Evolutionary conservation across 2,888 invertebrate genomes (phyloP).

Genomic region (Dryocosmus kuriphilus): DNA sequence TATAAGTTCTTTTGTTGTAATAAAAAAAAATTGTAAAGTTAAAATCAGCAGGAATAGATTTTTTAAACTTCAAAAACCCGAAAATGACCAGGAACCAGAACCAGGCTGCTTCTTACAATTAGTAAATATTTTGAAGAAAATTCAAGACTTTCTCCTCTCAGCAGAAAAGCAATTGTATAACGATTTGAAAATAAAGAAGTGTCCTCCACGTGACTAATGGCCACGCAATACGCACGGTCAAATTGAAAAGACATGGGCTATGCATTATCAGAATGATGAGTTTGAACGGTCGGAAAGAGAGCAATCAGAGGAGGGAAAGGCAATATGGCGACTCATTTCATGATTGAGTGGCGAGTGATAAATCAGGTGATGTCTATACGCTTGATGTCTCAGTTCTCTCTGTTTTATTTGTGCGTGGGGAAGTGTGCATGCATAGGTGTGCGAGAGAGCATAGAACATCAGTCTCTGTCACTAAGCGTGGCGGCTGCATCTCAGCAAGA

Average conservation of each 20-base stretch:
- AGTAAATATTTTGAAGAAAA: background rate
- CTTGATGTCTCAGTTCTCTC: constrained; percentile 51
- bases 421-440: constrained; percentile 28
- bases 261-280: background rate
- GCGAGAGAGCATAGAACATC: constrained; percentile 56
- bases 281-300: constrained; percentile 8
- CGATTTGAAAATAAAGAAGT: background rate
- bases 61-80: too few species aligned
- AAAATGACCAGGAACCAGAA: too few species aligned
- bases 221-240: background rate
- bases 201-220: background rate
- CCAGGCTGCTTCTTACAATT: too few species aligned
- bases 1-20: too few species aligned
- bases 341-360: constrained; percentile 58
- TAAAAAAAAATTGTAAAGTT: too few species aligned
- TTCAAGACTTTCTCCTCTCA: background rate
- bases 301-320: constrained; percentile 8
- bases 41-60: too few species aligned
- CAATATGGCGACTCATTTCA: constrained; percentile 54
- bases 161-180: background rate
- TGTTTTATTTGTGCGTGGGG: constrained; percentile 18
- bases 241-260: background rate
- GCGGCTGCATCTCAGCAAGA: constrained; percentile 62
- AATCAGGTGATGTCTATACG: constrained; percentile 58
- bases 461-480: constrained; percentile 62